These are phyloP conservation scores for Azemiops feae DNA, from an alignment of 2,113 vertebrate genomes.

Conservation along the genomic window DNA sequence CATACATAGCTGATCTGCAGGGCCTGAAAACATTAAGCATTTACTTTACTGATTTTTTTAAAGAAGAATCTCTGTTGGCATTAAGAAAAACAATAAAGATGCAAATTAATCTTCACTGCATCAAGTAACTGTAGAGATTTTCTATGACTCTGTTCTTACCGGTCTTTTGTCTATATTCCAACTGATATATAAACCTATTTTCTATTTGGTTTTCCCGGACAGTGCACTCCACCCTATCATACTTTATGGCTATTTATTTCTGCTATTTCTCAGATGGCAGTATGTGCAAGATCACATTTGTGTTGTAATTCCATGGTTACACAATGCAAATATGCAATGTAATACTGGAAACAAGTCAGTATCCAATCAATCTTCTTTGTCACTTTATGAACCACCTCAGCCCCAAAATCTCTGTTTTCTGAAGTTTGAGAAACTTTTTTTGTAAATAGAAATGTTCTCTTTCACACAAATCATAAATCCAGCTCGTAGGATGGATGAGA, in stretches of 20 bases:
- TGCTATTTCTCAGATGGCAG: neutral
- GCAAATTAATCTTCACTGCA: neutral
- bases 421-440: neutral
- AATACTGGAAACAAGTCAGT: neutral
- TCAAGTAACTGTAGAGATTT: neutral
- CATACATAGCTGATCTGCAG: conserved; percentile 3
- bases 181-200: neutral
- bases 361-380: neutral
- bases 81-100: neutral
- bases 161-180: neutral
- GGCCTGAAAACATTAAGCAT: neutral
- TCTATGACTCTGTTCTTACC: neutral
- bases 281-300: neutral
- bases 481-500: neutral
- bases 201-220: neutral
- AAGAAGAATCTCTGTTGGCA: neutral
- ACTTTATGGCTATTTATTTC: neutral
- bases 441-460: neutral
- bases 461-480: neutral
- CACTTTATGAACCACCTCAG: neutral
- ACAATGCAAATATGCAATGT: neutral
- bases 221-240: neutral
- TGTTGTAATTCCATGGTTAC: neutral
- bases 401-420: neutral
- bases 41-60: neutral